Base-by-base conservation (phyloP, 2,888 invertebrate genomes). In the Dasysyrphus albostriatus region DNA sequence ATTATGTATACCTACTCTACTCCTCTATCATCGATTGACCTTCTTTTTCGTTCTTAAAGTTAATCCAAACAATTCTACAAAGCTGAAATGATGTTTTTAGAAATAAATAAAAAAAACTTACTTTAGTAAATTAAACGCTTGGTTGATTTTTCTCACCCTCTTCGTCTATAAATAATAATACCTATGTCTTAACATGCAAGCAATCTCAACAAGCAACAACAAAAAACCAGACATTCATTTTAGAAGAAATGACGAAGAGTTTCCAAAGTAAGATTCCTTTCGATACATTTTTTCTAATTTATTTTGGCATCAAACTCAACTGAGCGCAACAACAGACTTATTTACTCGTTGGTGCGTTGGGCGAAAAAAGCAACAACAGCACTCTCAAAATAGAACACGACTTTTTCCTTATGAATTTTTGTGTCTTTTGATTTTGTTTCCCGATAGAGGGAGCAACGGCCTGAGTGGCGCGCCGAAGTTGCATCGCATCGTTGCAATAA, bases 251-350 rank as follows among this genome's bases (percentile, higher is more conserved):
- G 51, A 69, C 69, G 34, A 67, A 49, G 39, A 32, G 65, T 49
- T 32, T 42, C n/a, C 49, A 39, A 39, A 42, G 14, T n/a, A 54
- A 44, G 3, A 67, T 34, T 65, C 58, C 39, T 63, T 37, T 77
- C 12, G n/a, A 44, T 69, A 70, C 3, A 12, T 58, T 59, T 73
- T 77, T 82, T 75, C 78, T 82, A 85, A 85, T 87, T 87, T 87
- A 79, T 87, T 87, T 87, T 87, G 83, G 87, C 87, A 83, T 83
- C 74, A 87, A 87, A 87, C 75, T 83, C 65, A 87, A 79, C 87
- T 79, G 83, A 87, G 83, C 87, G 87, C 83, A 87, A 78, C 83
- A 74, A 37, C 73, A 84, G 80, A 76, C 80, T 76, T 84, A 76
- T 80, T 58, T 77, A 76, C 77, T 77, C 82, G 65, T 51, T 77